Conservation (phyloP, 2,113 vertebrate species). For the Myocastor coypus region DNA sequence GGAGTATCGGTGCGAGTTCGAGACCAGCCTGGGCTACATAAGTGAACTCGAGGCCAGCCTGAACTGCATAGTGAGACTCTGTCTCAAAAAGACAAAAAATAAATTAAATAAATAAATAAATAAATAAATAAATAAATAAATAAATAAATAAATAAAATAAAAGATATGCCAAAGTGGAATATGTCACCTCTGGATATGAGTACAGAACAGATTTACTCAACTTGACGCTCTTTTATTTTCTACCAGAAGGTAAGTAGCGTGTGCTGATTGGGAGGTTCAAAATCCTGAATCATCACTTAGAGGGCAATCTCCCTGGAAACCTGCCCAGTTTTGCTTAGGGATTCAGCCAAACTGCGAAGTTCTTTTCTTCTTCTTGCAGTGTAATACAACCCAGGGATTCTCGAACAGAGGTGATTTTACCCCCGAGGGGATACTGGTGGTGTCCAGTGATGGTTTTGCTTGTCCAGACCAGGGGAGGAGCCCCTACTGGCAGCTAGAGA, state of each 20-base stretch:
- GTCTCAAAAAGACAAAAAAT: no score
- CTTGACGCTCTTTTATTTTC: background rate
- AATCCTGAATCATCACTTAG: background rate
- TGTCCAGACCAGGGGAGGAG: no score
- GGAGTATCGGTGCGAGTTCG: no score
- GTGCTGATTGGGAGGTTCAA: background rate
- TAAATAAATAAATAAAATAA: no score
- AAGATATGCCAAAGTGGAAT: background rate
- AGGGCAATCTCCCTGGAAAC: background rate
- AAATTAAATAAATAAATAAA: no score
- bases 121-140: no score
- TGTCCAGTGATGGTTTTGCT: conserved; percentile 12
- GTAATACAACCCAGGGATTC: background rate
- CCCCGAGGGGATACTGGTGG: background rate
- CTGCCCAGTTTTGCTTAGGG: background rate
- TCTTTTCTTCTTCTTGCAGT: background rate
- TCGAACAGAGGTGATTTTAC: background rate
- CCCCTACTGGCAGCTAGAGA: background rate
- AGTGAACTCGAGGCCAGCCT: no score
- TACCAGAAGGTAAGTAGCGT: background rate
- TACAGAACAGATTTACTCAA: conserved; percentile 35
- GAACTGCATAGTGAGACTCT: no score
- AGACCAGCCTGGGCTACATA: no score
- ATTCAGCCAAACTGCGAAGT: background rate
- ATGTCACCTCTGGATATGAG: background rate